Base-by-base conservation (phyloP, 2,797 vertebrate genomes). In the Sus cebifrons region DNA sequence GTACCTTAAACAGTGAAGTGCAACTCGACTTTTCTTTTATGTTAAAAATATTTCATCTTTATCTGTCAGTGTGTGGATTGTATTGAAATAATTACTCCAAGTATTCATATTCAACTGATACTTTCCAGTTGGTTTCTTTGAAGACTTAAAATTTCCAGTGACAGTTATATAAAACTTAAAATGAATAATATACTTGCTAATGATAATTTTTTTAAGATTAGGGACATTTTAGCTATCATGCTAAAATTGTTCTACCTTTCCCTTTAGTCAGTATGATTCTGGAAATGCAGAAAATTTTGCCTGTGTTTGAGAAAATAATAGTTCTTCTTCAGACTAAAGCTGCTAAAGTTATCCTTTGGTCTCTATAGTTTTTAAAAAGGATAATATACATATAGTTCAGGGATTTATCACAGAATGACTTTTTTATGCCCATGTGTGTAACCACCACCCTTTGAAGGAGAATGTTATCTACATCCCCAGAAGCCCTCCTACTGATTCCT, bases 21-120 rank as follows among this genome's bases (percentile, higher is more conserved):
- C 27, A 73, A 54, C 11, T 82, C 77, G 75, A 86, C 56, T 73
- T 93, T 86, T 71, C 14, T 74, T 96, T 94, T 77, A 73, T 73
- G 7, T 89, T 82, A 68, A 91, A 91, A 74, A 40, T 40, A 68
- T 75, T 60, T 65, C 23, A 21, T 92, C n/a, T 68, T 84, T 70
- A 44, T 86, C 60, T 65, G n/a, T 86, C 67, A 56, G 16, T 81
- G 95, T 94, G n/a, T 71, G 52, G 27, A 21, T 78, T 86, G 49
- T 40, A 58, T 23, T 60, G 44, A 86, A 95, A 27, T 74, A 68
- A 64, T 32, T 56, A 86, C 25, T 86, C 25, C 18, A 29, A 29
- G 16, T 83, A 6, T 87, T 95, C n/a, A 16, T 65, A 27, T 75
- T 96, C 70, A 70, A 4, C 32, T 91, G 10, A 60, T 93, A 78